A percentile compares a stretch with the other conserved stretches of the same genome.
phyloP scores from a whole-genome alignment of 2,113 vertebrate species.

The Phasianus colchicus region DNA sequence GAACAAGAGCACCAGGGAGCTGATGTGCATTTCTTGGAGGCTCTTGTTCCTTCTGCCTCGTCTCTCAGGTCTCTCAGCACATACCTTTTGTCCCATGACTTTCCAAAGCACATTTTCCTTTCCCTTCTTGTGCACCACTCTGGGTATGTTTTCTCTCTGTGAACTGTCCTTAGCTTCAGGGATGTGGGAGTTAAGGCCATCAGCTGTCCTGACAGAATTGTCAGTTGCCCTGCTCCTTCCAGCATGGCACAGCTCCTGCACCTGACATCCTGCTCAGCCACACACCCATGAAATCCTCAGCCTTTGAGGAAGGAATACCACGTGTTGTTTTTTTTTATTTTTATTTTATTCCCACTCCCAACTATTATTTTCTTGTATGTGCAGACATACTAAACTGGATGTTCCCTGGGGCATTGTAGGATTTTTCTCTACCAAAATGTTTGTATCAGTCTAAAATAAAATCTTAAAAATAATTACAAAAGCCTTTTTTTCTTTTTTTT shows the following conservation, averaged over 20 bases:
- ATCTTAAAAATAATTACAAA: background rate
- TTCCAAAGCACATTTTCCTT: accelerated
- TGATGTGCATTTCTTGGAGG: background rate
- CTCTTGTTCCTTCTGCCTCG: background rate
- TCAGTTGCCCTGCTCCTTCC: background rate
- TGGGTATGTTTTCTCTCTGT: background rate
- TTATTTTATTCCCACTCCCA: background rate
- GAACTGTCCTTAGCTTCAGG: background rate
- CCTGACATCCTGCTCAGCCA: background rate
- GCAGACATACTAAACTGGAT: background rate
- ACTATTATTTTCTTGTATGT: background rate
- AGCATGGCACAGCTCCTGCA: background rate
- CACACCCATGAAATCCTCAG: background rate
- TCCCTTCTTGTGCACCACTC: background rate
- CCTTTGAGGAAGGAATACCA: background rate
- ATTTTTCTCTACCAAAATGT: background rate
- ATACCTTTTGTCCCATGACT: background rate
- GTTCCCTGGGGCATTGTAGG: background rate
- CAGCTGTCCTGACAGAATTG: background rate
- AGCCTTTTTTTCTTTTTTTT: background rate
- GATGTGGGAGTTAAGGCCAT: background rate
- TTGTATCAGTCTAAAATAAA: background rate
- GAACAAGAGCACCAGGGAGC: accelerated
- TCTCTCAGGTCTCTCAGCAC: background rate
- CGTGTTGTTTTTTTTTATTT: too few relatives aligned